Base-by-base conservation (phyloP, 2,797 vertebrate species). In the Champsocephalus gunnari region DNA sequence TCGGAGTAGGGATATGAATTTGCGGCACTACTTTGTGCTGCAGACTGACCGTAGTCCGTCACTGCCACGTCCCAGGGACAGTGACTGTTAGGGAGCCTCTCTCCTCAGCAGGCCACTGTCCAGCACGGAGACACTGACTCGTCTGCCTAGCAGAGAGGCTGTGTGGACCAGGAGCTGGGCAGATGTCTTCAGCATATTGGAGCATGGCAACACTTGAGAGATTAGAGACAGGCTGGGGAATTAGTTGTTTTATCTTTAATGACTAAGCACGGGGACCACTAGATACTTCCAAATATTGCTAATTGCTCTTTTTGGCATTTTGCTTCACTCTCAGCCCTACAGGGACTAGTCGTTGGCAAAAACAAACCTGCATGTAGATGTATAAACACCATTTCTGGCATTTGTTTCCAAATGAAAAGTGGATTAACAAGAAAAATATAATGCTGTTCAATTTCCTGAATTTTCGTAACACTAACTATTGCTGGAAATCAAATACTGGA, bases 181-280 rank as follows among this genome's bases (percentile, higher is more conserved):
- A 84, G 85, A 82, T 79, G 84, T 83, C 73, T 57, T 28, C 49
- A 16, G 57, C 73, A 73, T 75, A 54, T n/a, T 84, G 73, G 68
- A 81, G 76, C 78, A 66, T 65, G 66, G 71, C 77, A 70, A 84
- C 74, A 82, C 72, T 88, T 81, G 80, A 78, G 59, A 77, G 70
- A 82, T 80, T 78, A 84, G 58, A 78, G 54, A 65, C 75, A 68
- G 80, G 77, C 54, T 50, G 59, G 80, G 74, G 82, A 77, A 76
- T 84, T 71, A 65, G 72, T 74, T 78, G 72, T 87, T 87, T 80
- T 78, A 83, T 84, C 56, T 71, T 60, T 76, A 86, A 85, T 86
- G 82, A 81, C 59, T 74, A 61, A 71, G 78, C 67, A 64, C 24
- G 38, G 71, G 60, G 65, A 78, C 47, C 66, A 65, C 56, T 21